These are phyloP conservation scores for Xiphias gladius DNA, from an alignment of 2,113 vertebrate genomes.

Conservation along the genomic window DNA sequence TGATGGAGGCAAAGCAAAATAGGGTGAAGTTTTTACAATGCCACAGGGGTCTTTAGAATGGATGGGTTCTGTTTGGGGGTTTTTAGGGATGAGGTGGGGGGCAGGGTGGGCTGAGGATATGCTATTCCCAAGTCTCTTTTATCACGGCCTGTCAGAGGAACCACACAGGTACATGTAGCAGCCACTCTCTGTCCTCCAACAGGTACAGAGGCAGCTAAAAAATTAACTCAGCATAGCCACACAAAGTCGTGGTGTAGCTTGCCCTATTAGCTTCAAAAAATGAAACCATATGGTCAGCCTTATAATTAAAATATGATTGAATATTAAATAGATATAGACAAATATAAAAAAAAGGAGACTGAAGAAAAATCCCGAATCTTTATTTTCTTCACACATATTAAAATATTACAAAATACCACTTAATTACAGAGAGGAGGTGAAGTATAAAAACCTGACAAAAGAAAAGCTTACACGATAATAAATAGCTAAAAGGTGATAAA, in stretches of 20 bases:
- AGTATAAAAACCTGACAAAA: conserved; percentile 43
- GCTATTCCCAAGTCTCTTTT: conserved; percentile 68
- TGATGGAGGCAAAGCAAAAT: conserved; percentile 69
- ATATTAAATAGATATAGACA: background rate
- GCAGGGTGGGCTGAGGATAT: conserved; percentile 41
- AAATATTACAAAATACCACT: conserved; percentile 54
- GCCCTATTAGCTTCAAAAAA: background rate
- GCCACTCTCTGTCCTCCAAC: conserved; percentile 6
- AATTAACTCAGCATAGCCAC: too few relatives aligned
- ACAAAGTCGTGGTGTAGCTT: background rate
- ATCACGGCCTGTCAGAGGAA: conserved; percentile 67
- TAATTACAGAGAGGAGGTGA: conserved; percentile 40
- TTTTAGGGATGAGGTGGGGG: conserved; percentile 18
- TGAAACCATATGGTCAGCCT: background rate
- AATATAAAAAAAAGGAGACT: conserved; percentile 10
- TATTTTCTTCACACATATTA: conserved; percentile 57
- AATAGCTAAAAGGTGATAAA: conserved; percentile 66
- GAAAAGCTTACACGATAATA: conserved; percentile 66
- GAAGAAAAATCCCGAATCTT: conserved; percentile 52
- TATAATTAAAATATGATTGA: background rate
- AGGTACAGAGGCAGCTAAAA: conserved; percentile 6
- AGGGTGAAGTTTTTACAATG: conserved; percentile 78
- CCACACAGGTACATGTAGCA: conserved; percentile 45
- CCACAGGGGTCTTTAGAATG: conserved; percentile 71
- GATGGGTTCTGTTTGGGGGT: conserved; percentile 64